Conservation (phyloP, 2,113 vertebrate species). For the Atractosteus spatula region DNA sequence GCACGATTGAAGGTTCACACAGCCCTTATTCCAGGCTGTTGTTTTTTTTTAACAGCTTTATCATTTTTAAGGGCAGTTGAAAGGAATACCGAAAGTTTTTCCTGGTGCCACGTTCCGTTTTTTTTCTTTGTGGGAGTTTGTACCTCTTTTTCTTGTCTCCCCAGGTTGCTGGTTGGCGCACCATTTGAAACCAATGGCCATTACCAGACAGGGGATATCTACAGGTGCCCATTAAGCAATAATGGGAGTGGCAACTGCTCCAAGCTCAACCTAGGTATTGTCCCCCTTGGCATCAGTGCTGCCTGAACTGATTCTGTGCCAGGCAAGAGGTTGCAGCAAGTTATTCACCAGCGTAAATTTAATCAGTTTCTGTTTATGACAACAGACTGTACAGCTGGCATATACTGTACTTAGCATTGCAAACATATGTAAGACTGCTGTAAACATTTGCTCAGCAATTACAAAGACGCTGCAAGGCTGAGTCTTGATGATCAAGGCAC, state of each 20-base stretch:
- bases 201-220: conserved; percentile 90
- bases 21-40: background rate
- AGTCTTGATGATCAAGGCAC: too few species aligned
- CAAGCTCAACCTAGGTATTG: conserved; percentile 91
- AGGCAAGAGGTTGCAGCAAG: too few species aligned
- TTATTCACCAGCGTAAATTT: too few species aligned
- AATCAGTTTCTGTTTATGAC: background rate
- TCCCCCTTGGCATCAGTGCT: background rate
- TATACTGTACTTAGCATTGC: background rate
- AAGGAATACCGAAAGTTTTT: too few species aligned
- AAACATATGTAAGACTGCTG: background rate
- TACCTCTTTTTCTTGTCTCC: conserved; percentile 19
- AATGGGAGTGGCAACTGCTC: conserved; percentile 76
- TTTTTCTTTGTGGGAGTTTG: too few species aligned
- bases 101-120: too few species aligned
- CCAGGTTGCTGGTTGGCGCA: conserved; percentile 91
- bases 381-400: background rate
- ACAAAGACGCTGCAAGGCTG: too few species aligned
- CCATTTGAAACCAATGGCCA: conserved; percentile 89
- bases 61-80: too few species aligned
- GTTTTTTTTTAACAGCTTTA: background rate
- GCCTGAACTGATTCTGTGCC: too few species aligned
- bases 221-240: conserved; percentile 81
- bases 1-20: background rate
- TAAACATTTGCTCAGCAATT: too few species aligned